These are phyloP conservation scores for Dryobates pubescens DNA, from an alignment of 2,797 vertebrate genomes.

Conservation along the genomic window DNA sequence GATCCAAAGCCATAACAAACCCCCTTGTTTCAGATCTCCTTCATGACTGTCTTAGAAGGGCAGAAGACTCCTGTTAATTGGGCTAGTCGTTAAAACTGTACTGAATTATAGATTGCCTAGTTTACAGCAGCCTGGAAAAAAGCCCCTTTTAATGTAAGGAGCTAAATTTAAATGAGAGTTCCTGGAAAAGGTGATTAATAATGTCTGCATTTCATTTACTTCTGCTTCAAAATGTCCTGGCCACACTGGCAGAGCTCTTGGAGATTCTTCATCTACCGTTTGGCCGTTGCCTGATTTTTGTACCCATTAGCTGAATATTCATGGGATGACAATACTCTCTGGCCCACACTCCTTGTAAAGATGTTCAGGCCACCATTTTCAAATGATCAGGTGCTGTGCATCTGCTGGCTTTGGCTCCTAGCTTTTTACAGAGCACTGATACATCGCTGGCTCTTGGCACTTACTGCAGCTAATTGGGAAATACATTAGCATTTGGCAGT, in stretches of 20 bases:
- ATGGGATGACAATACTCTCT: background rate
- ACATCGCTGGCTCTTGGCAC: background rate
- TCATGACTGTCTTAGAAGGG: background rate
- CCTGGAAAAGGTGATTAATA: background rate
- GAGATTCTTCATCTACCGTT: background rate
- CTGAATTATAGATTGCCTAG: background rate
- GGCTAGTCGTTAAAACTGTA: background rate
- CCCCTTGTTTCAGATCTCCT: background rate
- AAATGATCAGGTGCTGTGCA: background rate
- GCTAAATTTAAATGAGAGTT: background rate
- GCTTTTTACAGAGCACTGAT: slow-evolving; percentile 1
- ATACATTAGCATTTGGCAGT: slow-evolving; percentile 21
- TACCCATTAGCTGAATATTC: background rate
- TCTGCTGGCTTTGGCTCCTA: background rate
- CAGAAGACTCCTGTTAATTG: background rate
- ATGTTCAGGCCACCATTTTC: background rate
- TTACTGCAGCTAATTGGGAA: background rate
- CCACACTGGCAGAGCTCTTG: background rate
- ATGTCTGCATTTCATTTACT: background rate
- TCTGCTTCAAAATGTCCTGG: background rate
- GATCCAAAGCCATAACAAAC: background rate
- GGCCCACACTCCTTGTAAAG: background rate
- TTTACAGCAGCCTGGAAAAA: background rate
- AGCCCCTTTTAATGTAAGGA: background rate
- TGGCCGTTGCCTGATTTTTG: background rate